Conservation (phyloP, 2,113 vertebrate genomes). For the Hymenochirus boettgeri region DNA sequence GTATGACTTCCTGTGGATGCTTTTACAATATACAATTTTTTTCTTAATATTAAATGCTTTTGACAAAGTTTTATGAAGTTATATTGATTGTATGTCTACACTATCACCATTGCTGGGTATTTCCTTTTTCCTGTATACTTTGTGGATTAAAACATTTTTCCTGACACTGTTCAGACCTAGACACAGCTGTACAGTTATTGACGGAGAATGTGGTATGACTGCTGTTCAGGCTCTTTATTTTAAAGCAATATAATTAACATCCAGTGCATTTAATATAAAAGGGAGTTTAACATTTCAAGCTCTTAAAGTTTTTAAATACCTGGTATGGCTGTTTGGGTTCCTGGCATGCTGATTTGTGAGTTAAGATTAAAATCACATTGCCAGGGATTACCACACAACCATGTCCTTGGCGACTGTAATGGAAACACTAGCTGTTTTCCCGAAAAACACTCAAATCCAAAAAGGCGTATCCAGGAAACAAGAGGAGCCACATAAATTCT, state of each 20-base stretch:
- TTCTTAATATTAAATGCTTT: neutral
- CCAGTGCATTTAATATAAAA: conserved; percentile 9
- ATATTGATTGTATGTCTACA: neutral
- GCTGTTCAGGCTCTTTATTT: neutral
- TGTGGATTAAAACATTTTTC: neutral
- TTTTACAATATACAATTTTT: neutral
- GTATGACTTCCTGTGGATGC: neutral
- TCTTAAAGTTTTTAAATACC: conserved; percentile 23
- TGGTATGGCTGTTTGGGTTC: conserved; percentile 97
- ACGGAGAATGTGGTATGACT: neutral
- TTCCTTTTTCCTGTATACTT: neutral
- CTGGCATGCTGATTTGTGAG: conserved; percentile 99
- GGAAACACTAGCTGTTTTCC: conserved; percentile 53
- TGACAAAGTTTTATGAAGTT: neutral
- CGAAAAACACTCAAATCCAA: conserved; percentile 19
- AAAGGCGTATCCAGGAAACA: conserved; percentile 40
- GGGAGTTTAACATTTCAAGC: conserved; percentile 2
- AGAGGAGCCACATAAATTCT: conserved; percentile 41
- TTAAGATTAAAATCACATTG: conserved; percentile 99
- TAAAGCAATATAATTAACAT: neutral
- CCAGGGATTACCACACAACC: conserved; percentile 99
- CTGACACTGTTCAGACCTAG: neutral
- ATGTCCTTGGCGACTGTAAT: conserved; percentile 75
- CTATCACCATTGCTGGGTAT: neutral
- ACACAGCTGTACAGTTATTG: neutral